A percentile compares a stretch with the other conserved stretches of the same genome.
Conservation (phyloP, 1,140 invertebrate genomes). For the Theocolax elegans region DNA sequence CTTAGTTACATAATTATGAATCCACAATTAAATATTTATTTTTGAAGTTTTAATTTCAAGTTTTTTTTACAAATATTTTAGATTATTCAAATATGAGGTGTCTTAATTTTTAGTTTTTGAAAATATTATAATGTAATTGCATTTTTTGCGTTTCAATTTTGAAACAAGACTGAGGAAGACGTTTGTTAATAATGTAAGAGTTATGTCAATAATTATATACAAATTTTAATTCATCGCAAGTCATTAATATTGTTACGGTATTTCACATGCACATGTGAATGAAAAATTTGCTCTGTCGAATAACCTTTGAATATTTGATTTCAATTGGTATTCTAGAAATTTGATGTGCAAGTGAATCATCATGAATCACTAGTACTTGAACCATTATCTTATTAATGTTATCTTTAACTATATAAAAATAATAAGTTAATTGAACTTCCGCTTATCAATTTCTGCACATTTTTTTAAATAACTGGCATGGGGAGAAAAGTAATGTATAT, state of each 20-base stretch:
- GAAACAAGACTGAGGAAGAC: background rate
- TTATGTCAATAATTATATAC: background rate
- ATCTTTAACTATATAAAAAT: background rate
- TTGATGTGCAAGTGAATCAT: background rate
- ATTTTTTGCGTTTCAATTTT: background rate
- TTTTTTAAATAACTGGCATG: background rate
- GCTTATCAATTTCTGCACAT: background rate
- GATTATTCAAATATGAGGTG: too few species aligned
- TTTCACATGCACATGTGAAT: background rate
- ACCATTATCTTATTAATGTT: background rate
- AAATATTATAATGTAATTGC: too few species aligned
- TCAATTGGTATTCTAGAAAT: slow-evolving; percentile 3
- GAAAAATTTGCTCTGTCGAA: background rate
- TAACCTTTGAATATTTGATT: slow-evolving; percentile 7
- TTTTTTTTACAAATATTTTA: too few species aligned
- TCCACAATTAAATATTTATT: too few species aligned
- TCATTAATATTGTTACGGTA: background rate
- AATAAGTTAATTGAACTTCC: slow-evolving; percentile 26
- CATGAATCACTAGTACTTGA: slow-evolving; percentile 2
- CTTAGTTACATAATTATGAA: too few species aligned
- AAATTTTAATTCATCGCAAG: background rate
- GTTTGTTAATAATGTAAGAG: background rate
- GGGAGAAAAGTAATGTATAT: background rate
- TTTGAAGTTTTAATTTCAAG: too few species aligned
- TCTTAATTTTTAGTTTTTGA: too few species aligned